A percentile compares a stretch with the other conserved stretches of the same genome.
Evolutionary conservation across 64 coral and sea anemone genomes (phyloP).

Genomic region (Actinia equina): DNA sequence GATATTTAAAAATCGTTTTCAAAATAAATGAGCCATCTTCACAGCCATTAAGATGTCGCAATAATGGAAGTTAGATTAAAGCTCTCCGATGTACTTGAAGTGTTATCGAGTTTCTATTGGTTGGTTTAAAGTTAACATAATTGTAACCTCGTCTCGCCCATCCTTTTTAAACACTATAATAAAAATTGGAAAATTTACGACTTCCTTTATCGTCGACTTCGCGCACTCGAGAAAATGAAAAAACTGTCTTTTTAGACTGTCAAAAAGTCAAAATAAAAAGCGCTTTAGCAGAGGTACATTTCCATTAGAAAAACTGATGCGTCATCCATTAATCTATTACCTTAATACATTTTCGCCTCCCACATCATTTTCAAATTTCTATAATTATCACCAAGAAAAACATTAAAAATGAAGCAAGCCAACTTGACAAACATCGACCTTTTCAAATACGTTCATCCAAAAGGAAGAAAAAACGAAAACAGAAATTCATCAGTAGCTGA

Average conservation of each 20-base stretch:
- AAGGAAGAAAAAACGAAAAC: too few relatives aligned
- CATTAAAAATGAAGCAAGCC: too few relatives aligned
- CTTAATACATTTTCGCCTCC: too few relatives aligned
- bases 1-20: background rate
- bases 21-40: conserved; percentile 3
- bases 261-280: background rate
- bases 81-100: background rate
- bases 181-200: background rate
- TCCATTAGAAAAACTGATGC: too few relatives aligned
- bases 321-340: too few relatives aligned
- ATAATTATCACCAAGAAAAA: too few relatives aligned
- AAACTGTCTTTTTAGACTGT: background rate
- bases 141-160: background rate
- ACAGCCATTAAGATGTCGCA: background rate
- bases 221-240: background rate
- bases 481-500: too few relatives aligned
- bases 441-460: too few relatives aligned
- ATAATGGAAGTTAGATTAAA: background rate
- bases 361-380: too few relatives aligned
- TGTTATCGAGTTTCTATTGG: background rate
- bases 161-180: background rate
- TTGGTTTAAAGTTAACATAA: background rate
- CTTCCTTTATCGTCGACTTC: background rate
- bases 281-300: background rate
- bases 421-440: too few relatives aligned